A percentile compares a stretch with the other conserved stretches of the same genome.
Evolutionary conservation across 2,797 vertebrate species (phyloP).

Genomic region (Halcyon badia): DNA sequence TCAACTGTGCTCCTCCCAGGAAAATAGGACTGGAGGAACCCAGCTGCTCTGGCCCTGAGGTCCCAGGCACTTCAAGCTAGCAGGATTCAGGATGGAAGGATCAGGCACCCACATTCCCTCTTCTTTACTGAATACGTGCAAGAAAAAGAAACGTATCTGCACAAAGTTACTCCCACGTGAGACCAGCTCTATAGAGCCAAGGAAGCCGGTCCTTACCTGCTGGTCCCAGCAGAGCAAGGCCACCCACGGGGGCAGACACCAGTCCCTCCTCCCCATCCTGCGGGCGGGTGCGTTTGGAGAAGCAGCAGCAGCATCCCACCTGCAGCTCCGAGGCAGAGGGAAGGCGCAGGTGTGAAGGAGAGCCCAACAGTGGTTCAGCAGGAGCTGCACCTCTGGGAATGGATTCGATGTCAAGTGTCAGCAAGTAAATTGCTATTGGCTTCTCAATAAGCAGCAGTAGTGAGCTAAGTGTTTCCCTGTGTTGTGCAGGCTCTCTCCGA

Average conservation of each 20-base stretch:
- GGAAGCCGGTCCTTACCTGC: not conserved
- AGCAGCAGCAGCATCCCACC: fast-evolving
- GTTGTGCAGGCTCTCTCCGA: slow-evolving; percentile 86
- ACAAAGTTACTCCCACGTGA: fast-evolving
- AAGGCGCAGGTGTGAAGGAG: not conserved
- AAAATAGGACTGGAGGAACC: not conserved
- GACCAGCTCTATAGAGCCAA: fast-evolving
- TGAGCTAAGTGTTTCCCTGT: slow-evolving; percentile 90
- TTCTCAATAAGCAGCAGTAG: slow-evolving; percentile 97
- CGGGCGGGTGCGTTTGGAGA: fast-evolving
- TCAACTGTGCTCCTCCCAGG: not conserved
- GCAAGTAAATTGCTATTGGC: slow-evolving; percentile 98
- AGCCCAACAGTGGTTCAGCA: slow-evolving; percentile 37
- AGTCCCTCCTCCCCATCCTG: not conserved
- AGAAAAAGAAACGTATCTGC: not conserved
- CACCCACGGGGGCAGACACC: fast-evolving
- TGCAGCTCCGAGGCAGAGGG: not conserved
- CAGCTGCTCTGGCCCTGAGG: not conserved
- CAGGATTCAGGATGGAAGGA: not conserved
- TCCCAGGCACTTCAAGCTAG: not conserved
- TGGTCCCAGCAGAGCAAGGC: not conserved
- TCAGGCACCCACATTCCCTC: not conserved
- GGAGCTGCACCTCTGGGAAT: slow-evolving; percentile 78
- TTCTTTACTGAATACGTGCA: fast-evolving
- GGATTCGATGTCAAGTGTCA: slow-evolving; percentile 84